These are phyloP conservation scores for Physella acuta DNA, from an alignment of 1,140 invertebrate species.

Conservation along the genomic window DNA sequence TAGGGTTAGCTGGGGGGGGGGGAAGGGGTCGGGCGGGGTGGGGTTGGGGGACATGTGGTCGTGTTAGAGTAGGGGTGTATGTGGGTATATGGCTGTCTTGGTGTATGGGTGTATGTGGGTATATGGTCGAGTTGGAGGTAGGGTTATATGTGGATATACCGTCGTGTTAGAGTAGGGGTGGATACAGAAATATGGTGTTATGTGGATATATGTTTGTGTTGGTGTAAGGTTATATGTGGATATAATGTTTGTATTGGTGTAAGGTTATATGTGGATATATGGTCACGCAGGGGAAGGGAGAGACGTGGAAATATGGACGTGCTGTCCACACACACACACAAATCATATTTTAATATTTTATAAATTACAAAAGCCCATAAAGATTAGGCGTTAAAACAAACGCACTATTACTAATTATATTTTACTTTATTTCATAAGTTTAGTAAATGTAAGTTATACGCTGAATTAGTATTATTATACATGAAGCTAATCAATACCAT, in stretches of 20 bases:
- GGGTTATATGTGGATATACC: not conserved
- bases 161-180: not conserved
- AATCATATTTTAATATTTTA: too few species aligned
- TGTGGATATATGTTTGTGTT: slow-evolving; percentile 1
- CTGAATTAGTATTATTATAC: too few species aligned
- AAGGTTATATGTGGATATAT: not conserved
- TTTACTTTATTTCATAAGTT: too few species aligned
- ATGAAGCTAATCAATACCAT: too few species aligned
- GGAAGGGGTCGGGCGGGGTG: not conserved
- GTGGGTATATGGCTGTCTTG: too few species aligned
- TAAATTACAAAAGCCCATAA: too few species aligned
- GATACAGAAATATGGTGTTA: not conserved
- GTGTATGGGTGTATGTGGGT: not conserved
- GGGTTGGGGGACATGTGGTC: not conserved
- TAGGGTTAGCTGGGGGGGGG: not conserved
- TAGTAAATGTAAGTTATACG: too few species aligned
- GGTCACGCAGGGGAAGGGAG: too few species aligned
- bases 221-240: not conserved
- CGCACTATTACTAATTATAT: too few species aligned
- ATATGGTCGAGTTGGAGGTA: not conserved
- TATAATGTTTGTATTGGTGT: not conserved
- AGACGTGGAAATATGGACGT: too few species aligned
- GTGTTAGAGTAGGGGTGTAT: not conserved
- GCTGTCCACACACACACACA: too few species aligned
- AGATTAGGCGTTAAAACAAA: too few species aligned